Evolutionary conservation across 2,113 vertebrate species (phyloP).

Genomic region (Meles meles): DNA sequence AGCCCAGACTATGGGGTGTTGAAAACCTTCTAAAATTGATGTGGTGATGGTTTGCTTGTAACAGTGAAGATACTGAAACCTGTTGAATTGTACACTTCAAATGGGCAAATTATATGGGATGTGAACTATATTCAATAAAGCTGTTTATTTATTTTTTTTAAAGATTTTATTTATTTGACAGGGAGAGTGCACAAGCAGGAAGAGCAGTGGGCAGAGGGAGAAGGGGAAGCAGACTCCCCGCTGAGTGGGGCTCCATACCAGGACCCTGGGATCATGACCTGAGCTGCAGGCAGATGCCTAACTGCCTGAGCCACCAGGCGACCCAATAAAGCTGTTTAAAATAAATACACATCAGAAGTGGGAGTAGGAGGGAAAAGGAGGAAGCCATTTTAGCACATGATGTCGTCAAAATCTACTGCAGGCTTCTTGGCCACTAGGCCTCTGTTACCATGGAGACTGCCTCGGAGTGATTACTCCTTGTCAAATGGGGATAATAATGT

Average conservation of each 20-base stretch:
- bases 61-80: not conserved
- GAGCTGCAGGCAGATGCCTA: too few relatives aligned
- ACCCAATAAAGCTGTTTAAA: not conserved
- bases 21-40: constrained; percentile 29
- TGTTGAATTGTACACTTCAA: not conserved
- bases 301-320: too few relatives aligned
- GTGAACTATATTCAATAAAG: not conserved
- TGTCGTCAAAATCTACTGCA: constrained; percentile 60
- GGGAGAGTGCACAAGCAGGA: too few relatives aligned
- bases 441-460: constrained; percentile 62
- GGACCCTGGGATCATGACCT: too few relatives aligned
- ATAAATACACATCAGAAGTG: not conserved
- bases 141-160: not conserved
- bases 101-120: not conserved
- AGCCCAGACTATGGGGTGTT: not conserved
- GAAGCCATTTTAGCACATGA: constrained; percentile 64
- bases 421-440: constrained; percentile 57
- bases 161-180: too few relatives aligned
- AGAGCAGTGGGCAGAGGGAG: too few relatives aligned
- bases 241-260: too few relatives aligned
- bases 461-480: constrained; percentile 43
- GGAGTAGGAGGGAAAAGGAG: not conserved
- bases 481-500: constrained; percentile 52
- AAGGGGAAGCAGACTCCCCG: too few relatives aligned
- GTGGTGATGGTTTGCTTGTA: not conserved